Conservation (phyloP, 2,113 vertebrate species). For the Notechis scutatus region DNA sequence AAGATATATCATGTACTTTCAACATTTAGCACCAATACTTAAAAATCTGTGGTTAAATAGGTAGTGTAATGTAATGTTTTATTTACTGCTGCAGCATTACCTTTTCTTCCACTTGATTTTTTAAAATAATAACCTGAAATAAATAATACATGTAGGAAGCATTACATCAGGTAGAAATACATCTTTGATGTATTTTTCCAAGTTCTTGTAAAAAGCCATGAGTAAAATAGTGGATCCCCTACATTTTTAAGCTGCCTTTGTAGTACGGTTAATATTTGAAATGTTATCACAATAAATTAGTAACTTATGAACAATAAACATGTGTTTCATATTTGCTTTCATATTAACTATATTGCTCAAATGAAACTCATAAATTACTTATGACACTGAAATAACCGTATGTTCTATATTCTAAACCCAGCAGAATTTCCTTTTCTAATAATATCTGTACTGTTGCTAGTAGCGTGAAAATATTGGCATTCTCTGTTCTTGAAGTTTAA, state of each 20-base stretch:
- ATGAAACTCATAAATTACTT: conserved; percentile 21
- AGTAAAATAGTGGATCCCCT: not conserved
- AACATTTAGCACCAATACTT: not conserved
- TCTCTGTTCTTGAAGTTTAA: not conserved
- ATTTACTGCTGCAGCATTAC: not conserved
- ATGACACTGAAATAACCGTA: not conserved
- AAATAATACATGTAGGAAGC: not conserved
- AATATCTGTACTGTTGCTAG: not conserved
- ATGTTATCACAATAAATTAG: not conserved
- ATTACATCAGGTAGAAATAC: not conserved
- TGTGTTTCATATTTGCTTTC: not conserved
- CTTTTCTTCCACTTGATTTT: not conserved
- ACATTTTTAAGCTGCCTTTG: not conserved
- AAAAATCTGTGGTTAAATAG: not conserved
- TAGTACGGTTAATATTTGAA: not conserved
- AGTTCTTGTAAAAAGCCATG: not conserved
- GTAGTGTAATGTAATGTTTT: too few relatives aligned
- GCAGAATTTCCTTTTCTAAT: conserved; percentile 24
- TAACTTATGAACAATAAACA: not conserved
- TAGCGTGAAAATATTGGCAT: not conserved
- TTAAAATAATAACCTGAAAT: not conserved
- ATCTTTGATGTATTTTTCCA: not conserved
- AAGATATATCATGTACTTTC: not conserved
- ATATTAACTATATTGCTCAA: not conserved
- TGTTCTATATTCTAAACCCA: conserved; percentile 18